phyloP scores from a whole-genome alignment of 1,140 invertebrate genomes.

The Periplaneta americana region DNA sequence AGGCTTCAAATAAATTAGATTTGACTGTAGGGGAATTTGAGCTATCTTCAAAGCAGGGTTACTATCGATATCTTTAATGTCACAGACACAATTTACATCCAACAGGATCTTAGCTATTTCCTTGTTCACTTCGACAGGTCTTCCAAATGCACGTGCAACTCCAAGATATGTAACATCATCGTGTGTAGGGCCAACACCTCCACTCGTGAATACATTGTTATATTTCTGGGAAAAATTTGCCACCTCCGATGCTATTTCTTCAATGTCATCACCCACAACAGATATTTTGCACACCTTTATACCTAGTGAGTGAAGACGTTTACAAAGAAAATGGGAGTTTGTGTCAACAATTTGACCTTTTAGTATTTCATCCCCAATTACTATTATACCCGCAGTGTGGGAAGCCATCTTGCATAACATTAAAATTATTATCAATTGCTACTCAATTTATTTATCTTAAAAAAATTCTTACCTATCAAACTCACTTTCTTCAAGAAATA shows the following conservation, averaged over 20 bases:
- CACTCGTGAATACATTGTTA: constrained; percentile 68
- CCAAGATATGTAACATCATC: constrained; percentile 81
- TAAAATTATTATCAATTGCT: neutral
- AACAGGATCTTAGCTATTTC: constrained; percentile 36
- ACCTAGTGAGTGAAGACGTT: constrained; percentile 57
- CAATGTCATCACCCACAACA: constrained; percentile 63
- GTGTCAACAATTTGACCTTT: constrained; percentile 71
- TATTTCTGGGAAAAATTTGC: constrained; percentile 51
- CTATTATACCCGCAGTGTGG: constrained; percentile 43
- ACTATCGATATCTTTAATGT: constrained; percentile 16
- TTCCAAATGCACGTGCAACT: constrained; percentile 65
- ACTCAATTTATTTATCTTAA: constrained; percentile 9
- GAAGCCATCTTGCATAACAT: constrained; percentile 23
- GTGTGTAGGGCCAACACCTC: constrained; percentile 80
- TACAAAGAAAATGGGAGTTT: constrained; percentile 65
- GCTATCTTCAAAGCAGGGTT: constrained; percentile 44
- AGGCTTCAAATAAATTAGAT: constrained; percentile 10
- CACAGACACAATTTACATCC: neutral
- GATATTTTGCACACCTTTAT: constrained; percentile 64
- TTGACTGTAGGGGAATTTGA: constrained; percentile 35
- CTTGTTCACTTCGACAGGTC: constrained; percentile 49
- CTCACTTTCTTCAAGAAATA: neutral
- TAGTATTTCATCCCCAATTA: constrained; percentile 83
- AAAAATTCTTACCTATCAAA: constrained; percentile 3
- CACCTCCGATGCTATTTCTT: constrained; percentile 64